Evolutionary conservation across 2,797 vertebrate genomes (phyloP).

Genomic region (Euphonia xanthogaster): DNA sequence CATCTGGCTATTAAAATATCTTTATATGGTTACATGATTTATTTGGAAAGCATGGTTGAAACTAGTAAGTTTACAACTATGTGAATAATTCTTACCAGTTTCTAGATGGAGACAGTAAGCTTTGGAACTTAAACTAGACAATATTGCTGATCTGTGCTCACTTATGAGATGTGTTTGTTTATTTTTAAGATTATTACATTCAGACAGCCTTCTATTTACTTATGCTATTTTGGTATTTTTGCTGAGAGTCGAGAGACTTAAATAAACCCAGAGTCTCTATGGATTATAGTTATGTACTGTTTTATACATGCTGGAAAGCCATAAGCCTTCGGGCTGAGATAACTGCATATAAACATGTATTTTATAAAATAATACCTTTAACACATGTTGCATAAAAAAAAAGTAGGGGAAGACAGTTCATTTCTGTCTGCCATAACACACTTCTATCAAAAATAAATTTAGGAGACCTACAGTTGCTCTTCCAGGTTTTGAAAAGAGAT

Average conservation of each 20-base stretch:
- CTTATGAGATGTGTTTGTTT: background rate
- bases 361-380: slow-evolving; percentile 72
- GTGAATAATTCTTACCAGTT: slow-evolving; percentile 34
- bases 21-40: slow-evolving; percentile 67
- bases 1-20: slow-evolving; percentile 71
- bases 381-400: slow-evolving; percentile 43
- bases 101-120: slow-evolving; percentile 38
- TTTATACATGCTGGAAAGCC: slow-evolving; percentile 65
- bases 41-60: slow-evolving; percentile 47
- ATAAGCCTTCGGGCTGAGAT: slow-evolving; percentile 68
- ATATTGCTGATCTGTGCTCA: slow-evolving; percentile 14
- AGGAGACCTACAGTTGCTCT: background rate
- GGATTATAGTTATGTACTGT: slow-evolving; percentile 53
- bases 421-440: background rate
- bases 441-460: slow-evolving; percentile 3
- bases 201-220: slow-evolving; percentile 18
- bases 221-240: slow-evolving; percentile 46
- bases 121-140: slow-evolving; percentile 39
- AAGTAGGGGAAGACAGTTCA: background rate
- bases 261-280: slow-evolving; percentile 51
- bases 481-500: background rate
- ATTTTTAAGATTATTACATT: slow-evolving; percentile 40
- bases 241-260: slow-evolving; percentile 54
- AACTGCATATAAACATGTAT: slow-evolving; percentile 68
- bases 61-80: slow-evolving; percentile 38